Evolutionary conservation across 2,888 invertebrate genomes (phyloP), one percentile per base, ranked within the genome.

Genomic region (Belgica antarctica): DNA sequence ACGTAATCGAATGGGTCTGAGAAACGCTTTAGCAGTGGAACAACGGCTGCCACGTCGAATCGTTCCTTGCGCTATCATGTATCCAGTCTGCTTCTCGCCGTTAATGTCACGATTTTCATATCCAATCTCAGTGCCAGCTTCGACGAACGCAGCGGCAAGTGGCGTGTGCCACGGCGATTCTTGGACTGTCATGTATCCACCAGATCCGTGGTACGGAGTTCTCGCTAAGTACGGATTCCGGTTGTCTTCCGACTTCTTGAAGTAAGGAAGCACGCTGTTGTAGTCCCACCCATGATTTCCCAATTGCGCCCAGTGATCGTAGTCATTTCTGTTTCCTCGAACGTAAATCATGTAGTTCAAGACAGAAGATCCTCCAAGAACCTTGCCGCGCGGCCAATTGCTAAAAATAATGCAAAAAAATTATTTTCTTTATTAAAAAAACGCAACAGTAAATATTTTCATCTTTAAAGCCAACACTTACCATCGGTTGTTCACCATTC

Each of bases 221-320:
- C 84, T 84, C 1, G 86, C 84, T 68, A 94, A 79, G 76, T 94
- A 93, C 0, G 93, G 93, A 79, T 92, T 91, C 72, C 90, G 85
- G 78, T 92, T 93, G 77, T 94, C 93, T 78, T 94, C 93, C 0
- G 92, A 92, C 77, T 93, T 93, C 74, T 89, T 89, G 77, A 96
- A 96, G 76, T 96, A 96, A 62, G 88, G 87, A 3, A 96, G 81
- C 0, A 90, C 91, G 71, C 91, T 86, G 1, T 87, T 82, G 80
- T 92, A 96, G 0, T 89, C 87, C 96, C 96, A 96, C 4, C 94
- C 94, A 0, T 88, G 83, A 75, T 96, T 95, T 0, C 96, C 94
- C 72, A 89, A 79, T 1, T 85, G 81, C 74, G 92, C 92, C 96
- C 96, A 96, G 59, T 87, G 84, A 76, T 96, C 92, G 78, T 92